Conservation (phyloP, 2,797 vertebrate species). For the Pelodytes ibericus region DNA sequence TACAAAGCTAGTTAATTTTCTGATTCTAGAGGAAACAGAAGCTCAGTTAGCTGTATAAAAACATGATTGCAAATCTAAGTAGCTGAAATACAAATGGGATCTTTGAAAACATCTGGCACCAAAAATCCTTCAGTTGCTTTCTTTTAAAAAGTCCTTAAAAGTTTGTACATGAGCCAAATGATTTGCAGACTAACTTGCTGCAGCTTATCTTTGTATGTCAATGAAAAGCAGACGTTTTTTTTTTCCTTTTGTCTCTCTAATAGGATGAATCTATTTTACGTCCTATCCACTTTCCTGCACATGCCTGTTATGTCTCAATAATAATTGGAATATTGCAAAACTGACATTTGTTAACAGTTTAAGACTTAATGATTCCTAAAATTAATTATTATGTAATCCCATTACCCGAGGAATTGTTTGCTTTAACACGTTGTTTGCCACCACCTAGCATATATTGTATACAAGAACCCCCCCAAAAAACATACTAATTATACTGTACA, state of each 20-base stretch:
- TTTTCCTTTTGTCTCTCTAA: background rate
- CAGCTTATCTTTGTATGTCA: background rate
- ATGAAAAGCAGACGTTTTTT: background rate
- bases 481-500: too few species aligned
- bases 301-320: too few species aligned
- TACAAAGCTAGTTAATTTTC: slow-evolving; percentile 89
- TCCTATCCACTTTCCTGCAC: too few species aligned
- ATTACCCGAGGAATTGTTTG: too few species aligned
- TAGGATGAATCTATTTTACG: too few species aligned
- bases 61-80: slow-evolving; percentile 86
- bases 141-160: slow-evolving; percentile 74
- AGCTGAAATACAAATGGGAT: slow-evolving; percentile 84
- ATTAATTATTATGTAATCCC: too few species aligned
- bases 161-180: slow-evolving; percentile 66
- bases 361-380: too few species aligned
- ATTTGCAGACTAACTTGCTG: slow-evolving; percentile 51
- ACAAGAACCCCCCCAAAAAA: too few species aligned
- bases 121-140: slow-evolving; percentile 74
- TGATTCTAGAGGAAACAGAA: slow-evolving; percentile 84
- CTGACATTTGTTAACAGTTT: too few species aligned
- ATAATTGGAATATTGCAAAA: too few species aligned
- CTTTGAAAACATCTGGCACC: slow-evolving; percentile 80
- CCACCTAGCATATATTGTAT: too few species aligned
- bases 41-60: slow-evolving; percentile 85
- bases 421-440: too few species aligned